Conservation (phyloP, 2,797 vertebrate genomes). For the Valencia hispanica region DNA sequence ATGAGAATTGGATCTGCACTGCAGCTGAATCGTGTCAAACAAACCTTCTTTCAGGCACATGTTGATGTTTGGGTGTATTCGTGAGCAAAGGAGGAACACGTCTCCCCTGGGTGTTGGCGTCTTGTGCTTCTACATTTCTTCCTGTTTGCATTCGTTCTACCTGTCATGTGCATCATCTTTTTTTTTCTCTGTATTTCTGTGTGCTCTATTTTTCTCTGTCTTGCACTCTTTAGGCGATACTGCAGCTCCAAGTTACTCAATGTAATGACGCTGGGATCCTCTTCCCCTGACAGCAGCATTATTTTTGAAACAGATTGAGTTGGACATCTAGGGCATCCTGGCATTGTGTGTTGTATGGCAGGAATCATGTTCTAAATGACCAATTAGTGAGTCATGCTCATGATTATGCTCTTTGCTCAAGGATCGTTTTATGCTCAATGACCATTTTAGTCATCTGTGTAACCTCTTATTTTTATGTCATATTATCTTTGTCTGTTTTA, state of each 20-base stretch:
- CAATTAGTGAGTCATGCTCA: constrained; percentile 44
- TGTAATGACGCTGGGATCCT: constrained; percentile 17
- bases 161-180: constrained; percentile 2
- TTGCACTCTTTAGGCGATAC: constrained; percentile 22
- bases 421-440: constrained; percentile 39
- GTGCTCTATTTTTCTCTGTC: not conserved
- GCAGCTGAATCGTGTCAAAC: constrained; percentile 25
- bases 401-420: constrained; percentile 19
- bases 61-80: constrained; percentile 5
- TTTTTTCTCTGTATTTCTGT: constrained; percentile 14
- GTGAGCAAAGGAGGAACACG: not conserved
- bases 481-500: constrained; percentile 39
- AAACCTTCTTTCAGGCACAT: not conserved
- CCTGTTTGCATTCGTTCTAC: constrained; percentile 16
- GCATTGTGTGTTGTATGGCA: constrained; percentile 35
- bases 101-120: not conserved
- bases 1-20: constrained; percentile 4
- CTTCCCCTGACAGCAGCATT: constrained; percentile 6
- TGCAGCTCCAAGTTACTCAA: constrained; percentile 18
- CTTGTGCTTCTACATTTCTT: constrained; percentile 8
- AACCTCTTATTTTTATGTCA: constrained; percentile 11
- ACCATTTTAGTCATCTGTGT: constrained; percentile 9
- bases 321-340: constrained; percentile 42
- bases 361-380: constrained; percentile 40
- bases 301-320: constrained; percentile 44